Conservation (phyloP, 2,797 vertebrate species). For the Helostoma temminkii region DNA sequence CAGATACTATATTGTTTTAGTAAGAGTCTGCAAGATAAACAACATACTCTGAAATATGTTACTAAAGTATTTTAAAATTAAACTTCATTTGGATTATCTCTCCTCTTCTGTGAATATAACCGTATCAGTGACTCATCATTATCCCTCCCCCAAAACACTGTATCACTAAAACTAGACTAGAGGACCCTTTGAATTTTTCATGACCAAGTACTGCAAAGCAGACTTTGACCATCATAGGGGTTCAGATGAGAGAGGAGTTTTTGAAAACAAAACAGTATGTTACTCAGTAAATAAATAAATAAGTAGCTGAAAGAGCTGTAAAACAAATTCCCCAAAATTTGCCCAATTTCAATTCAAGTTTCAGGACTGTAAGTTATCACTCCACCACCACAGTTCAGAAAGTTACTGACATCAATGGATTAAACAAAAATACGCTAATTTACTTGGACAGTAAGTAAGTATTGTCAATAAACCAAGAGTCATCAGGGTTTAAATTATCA, state of each 20-base stretch:
- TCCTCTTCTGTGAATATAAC: background rate
- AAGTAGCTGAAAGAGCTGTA: background rate
- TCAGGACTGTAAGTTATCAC: background rate
- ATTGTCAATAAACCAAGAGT: background rate
- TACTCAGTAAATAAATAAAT: too few relatives aligned
- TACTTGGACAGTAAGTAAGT: background rate
- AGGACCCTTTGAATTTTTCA: conserved; percentile 21
- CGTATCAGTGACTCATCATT: conserved; percentile 59
- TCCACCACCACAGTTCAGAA: background rate
- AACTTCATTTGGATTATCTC: background rate
- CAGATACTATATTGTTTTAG: background rate
- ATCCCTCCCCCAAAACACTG: background rate
- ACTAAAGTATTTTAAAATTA: background rate
- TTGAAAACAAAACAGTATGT: background rate
- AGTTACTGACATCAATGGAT: background rate
- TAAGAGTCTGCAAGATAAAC: background rate
- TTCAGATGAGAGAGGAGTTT: conserved; percentile 24
- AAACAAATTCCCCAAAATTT: background rate
- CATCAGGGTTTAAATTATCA: background rate
- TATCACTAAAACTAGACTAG: background rate
- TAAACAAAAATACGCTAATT: too few relatives aligned
- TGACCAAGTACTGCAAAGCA: conserved; percentile 36
- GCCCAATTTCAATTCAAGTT: background rate
- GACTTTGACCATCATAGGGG: background rate
- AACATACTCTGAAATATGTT: background rate